These are phyloP conservation scores for Sternarchorhynchus goeldii DNA, from an alignment of 2,797 vertebrate genomes.

Conservation along the genomic window DNA sequence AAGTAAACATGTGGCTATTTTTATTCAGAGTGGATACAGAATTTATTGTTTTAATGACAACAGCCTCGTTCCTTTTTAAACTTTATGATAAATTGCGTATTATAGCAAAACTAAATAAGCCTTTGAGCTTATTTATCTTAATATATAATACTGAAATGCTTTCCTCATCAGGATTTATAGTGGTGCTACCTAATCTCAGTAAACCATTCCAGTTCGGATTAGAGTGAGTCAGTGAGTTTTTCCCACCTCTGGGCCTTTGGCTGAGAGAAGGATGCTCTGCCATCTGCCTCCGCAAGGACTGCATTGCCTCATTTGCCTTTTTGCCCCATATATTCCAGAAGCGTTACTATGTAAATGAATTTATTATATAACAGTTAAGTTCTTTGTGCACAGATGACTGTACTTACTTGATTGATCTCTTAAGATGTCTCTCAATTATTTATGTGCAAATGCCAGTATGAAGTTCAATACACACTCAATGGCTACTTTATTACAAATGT, in stretches of 20 bases:
- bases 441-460: too few species aligned
- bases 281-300: slow-evolving; percentile 38
- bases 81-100: background rate
- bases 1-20: background rate
- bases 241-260: slow-evolving; percentile 35
- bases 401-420: background rate
- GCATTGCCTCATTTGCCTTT: slow-evolving; percentile 55
- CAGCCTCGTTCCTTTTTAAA: background rate
- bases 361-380: slow-evolving; percentile 37
- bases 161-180: slow-evolving; percentile 10
- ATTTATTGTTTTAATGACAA: background rate
- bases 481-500: too few species aligned
- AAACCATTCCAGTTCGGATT: background rate
- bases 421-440: too few species aligned
- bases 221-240: slow-evolving; percentile 27
- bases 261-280: slow-evolving; percentile 28
- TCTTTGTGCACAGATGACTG: slow-evolving; percentile 7
- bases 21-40: slow-evolving; percentile 7
- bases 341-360: slow-evolving; percentile 39
- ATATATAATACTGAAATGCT: background rate
- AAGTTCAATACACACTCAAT: too few species aligned
- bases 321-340: slow-evolving; percentile 44
- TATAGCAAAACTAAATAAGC: background rate
- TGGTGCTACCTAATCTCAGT: background rate
- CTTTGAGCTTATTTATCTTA: background rate